Evolutionary conservation across 2,888 invertebrate species (phyloP), one percentile per base, ranked within the genome.

Genomic region (Sminthurides aquaticus): DNA sequence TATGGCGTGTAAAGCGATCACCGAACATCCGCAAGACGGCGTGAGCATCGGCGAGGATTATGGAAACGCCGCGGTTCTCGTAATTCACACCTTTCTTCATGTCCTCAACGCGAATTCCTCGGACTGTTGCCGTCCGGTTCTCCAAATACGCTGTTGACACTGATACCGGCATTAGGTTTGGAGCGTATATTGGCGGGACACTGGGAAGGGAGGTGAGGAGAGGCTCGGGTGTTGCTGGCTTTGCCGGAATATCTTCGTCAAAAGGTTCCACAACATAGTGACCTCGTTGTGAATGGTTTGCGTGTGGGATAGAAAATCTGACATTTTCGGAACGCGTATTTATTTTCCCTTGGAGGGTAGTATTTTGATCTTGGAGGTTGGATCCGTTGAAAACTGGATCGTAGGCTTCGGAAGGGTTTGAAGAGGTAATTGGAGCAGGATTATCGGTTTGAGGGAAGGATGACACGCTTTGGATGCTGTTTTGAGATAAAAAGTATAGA

Each of bases 11-110:
- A 65, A 92, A 80, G 1, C 87, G 87, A 8, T 79, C 79, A 0
- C 92, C 92, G 77, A 90, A 91, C 34, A 92, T 76, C 58, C 91
- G 85, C 52, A 92, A 76, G 15, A 81, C 81, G 24, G 87, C 84
- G 1, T 80, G 78, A 0, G 80, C 78, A 59, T 84, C 83, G 20
- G 85, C 85, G 65, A 88, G 76, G 24, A 92, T 82, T 69, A 83
- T 84, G 0, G 90, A 89, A 43, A 89, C 81, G 0, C 89, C 88
- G 62, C 81, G 77, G 0, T 79, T 81, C 8, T 74, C 76, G 55
- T 72, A 75, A 27, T 64, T 65, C 2, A 77, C 73, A 0, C 66
- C 70, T 63, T 73, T 73, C 8, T 62, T 60, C 15, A 68, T 29
- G n/a, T 74, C 70, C 58, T 74, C 74, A 43, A 74, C 62, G 3